These are phyloP conservation scores for Spea hammondii DNA, from an alignment of 2,797 vertebrate species.

Conservation along the genomic window DNA sequence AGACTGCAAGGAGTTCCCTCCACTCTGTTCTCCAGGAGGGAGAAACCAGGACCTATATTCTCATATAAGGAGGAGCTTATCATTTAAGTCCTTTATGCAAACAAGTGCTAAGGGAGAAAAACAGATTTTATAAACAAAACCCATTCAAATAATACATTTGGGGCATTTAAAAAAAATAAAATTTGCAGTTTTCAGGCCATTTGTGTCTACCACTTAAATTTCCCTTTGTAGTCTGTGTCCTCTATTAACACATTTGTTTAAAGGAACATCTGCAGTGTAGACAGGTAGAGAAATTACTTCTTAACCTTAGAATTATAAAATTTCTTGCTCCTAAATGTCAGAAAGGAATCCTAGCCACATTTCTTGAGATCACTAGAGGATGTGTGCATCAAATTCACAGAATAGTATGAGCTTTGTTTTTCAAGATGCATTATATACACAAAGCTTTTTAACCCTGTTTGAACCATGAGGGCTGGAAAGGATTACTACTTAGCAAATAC, in stretches of 20 bases:
- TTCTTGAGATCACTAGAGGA: constrained; percentile 32
- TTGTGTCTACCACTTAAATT: background rate
- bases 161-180: background rate
- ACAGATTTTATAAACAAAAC: background rate
- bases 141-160: background rate
- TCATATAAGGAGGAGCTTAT: constrained; percentile 2
- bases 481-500: too few species aligned
- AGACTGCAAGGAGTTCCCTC: constrained; percentile 34
- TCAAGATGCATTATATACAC: background rate
- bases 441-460: background rate
- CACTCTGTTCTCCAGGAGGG: constrained; percentile 16
- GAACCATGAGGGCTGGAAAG: too few species aligned
- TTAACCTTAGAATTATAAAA: constrained; percentile 37
- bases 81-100: background rate
- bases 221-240: background rate
- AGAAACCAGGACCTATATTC: constrained; percentile 30
- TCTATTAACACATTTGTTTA: background rate
- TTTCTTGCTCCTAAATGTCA: constrained; percentile 43
- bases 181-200: background rate
- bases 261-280: constrained; percentile 27
- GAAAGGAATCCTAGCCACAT: constrained; percentile 31
- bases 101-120: background rate
- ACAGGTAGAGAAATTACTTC: constrained; percentile 25
- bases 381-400: constrained; percentile 5
- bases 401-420: background rate